Evolutionary conservation across 2,888 invertebrate species (phyloP).

Genomic region (Stenichneumon culpator): DNA sequence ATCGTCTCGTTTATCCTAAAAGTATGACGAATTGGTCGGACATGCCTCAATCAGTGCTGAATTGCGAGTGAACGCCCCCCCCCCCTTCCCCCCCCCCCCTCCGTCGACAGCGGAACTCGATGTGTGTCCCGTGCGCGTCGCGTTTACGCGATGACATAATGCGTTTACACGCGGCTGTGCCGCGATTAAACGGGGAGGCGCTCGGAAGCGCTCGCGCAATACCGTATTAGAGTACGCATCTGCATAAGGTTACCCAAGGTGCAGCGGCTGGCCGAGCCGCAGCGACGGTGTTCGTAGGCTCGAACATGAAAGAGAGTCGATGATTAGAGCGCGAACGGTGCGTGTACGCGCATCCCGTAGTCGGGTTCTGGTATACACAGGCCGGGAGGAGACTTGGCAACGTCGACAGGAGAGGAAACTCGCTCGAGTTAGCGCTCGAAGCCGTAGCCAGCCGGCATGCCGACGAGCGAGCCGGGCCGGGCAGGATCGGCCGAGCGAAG

Average conservation of each 20-base stretch:
- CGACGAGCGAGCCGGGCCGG: constrained; percentile 15
- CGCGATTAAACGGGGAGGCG: constrained; percentile 66
- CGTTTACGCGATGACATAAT: constrained; percentile 70
- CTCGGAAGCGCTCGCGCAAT: constrained; percentile 35
- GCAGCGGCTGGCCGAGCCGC: background rate
- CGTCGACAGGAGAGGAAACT: constrained; percentile 32
- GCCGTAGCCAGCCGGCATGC: constrained; percentile 31
- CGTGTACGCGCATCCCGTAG: constrained; percentile 3
- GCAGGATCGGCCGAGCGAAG: constrained; percentile 39
- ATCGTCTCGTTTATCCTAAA: constrained; percentile 34
- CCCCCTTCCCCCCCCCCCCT: background rate
- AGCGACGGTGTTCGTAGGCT: background rate
- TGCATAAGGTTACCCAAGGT: constrained; percentile 35
- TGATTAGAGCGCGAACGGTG: constrained; percentile 58
- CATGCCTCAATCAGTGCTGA: constrained; percentile 60
- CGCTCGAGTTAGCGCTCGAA: constrained; percentile 46
- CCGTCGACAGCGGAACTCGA: background rate
- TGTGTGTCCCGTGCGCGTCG: constrained; percentile 62
- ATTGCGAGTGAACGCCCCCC: constrained; percentile 40
- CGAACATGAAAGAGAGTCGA: constrained; percentile 25
- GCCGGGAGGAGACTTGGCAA: constrained; percentile 54
- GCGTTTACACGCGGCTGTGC: constrained; percentile 70
- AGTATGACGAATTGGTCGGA: constrained; percentile 54
- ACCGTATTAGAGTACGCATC: constrained; percentile 46
- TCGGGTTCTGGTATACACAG: constrained; percentile 4